Conservation (phyloP, 2,113 vertebrate species). For the Empidonax alnorum region DNA sequence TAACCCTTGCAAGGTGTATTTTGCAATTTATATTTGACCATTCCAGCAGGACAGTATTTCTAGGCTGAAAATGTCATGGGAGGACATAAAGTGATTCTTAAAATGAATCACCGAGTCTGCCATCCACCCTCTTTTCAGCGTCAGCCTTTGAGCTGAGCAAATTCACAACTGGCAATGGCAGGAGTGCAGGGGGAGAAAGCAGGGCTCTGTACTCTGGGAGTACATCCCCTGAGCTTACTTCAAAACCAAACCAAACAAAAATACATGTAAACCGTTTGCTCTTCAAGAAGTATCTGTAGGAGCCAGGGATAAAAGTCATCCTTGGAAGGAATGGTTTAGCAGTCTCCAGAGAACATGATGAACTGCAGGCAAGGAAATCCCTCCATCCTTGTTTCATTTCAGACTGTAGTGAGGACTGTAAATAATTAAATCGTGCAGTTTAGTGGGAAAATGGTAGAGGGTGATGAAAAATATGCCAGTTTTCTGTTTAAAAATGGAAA, state of each 20-base stretch:
- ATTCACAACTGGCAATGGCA: slow-evolving; percentile 3
- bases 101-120: not conserved
- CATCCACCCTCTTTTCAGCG: slow-evolving; percentile 5
- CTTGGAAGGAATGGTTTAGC: slow-evolving; percentile 59
- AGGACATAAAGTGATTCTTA: slow-evolving; percentile 32
- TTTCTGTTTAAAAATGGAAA: not conserved
- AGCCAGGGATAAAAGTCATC: slow-evolving; percentile 61
- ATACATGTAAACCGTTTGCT: slow-evolving; percentile 59
- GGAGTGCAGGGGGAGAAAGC: not conserved
- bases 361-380: slow-evolving; percentile 66
- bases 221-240: slow-evolving; percentile 34
- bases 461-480: not conserved
- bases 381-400: slow-evolving; percentile 64
- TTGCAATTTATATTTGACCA: slow-evolving; percentile 25
- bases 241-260: slow-evolving; percentile 53
- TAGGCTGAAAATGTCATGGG: slow-evolving; percentile 20
- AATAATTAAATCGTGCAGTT: slow-evolving; percentile 64
- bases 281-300: slow-evolving; percentile 56
- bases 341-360: slow-evolving; percentile 52
- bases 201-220: not conserved
- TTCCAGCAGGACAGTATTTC: slow-evolving; percentile 34
- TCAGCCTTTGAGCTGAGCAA: slow-evolving; percentile 10
- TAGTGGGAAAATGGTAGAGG: slow-evolving; percentile 15
- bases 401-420: slow-evolving; percentile 33
- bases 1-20: slow-evolving; percentile 2